These are phyloP conservation scores for Plutella xylostella DNA, from an alignment of 2,888 invertebrate species.

Conservation along the genomic window DNA sequence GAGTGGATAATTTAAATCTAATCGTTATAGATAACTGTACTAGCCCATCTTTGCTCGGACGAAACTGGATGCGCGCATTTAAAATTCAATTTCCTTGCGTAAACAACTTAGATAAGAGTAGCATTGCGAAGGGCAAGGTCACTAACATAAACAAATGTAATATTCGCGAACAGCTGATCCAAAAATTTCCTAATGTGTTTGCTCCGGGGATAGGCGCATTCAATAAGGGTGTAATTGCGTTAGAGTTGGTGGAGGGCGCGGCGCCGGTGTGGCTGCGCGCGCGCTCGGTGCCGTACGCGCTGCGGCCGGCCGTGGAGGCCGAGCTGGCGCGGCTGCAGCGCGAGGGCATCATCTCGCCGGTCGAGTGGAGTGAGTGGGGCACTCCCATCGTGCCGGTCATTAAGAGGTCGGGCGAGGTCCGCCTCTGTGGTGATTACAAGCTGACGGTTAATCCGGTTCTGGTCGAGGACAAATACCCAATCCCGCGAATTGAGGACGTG, in stretches of 20 bases:
- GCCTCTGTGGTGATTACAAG: constrained; percentile 16
- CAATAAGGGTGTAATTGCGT: constrained; percentile 1
- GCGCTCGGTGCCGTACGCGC: constrained; percentile 7
- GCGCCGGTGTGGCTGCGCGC: constrained; percentile 13
- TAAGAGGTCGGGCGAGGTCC: constrained; percentile 13
- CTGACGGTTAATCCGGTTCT: constrained; percentile 12
- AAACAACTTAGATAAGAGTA: not conserved
- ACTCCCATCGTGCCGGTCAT: constrained; percentile 13
- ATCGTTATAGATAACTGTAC: constrained; percentile 2
- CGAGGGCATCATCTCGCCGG: constrained; percentile 9
- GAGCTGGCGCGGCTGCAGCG: constrained; percentile 7
- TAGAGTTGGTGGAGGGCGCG: constrained; percentile 7
- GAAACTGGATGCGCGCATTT: constrained; percentile 11
- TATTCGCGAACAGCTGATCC: too few relatives aligned
- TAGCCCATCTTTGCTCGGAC: constrained; percentile 8
- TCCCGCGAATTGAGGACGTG: constrained; percentile 13
- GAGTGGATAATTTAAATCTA: constrained; percentile 5
- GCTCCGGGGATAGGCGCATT: constrained; percentile 9
- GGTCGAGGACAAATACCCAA: constrained; percentile 13
- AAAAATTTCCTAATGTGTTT: too few relatives aligned
- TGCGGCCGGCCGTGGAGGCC: constrained; percentile 8
- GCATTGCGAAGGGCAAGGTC: not conserved
- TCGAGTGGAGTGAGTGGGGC: constrained; percentile 14
- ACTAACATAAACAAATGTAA: not conserved
- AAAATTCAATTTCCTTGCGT: constrained; percentile 5